phyloP scores from a whole-genome alignment of 64 coral and sea anemone species.

The Pocillopora damicornis region DNA sequence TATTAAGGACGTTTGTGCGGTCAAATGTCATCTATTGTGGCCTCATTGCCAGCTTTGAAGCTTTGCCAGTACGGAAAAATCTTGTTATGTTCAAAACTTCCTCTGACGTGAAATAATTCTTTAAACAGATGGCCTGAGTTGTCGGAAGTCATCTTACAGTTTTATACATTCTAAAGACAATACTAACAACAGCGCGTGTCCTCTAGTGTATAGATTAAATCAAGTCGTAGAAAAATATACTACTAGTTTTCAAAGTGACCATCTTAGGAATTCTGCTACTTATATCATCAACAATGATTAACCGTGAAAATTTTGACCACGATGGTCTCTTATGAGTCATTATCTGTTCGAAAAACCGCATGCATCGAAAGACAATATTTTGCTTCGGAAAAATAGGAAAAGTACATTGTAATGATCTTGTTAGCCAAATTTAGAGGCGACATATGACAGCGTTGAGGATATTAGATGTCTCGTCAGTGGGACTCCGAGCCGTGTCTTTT shows the following conservation, averaged over 20 bases:
- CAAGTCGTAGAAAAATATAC: constrained; percentile 17
- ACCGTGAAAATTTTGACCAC: background rate
- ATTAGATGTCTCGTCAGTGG: constrained; percentile 6
- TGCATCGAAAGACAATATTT: constrained; percentile 14
- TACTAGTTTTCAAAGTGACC: background rate
- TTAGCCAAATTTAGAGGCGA: background rate
- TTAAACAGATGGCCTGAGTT: constrained; percentile 26
- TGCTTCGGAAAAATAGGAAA: background rate
- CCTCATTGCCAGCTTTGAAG: constrained; percentile 18
- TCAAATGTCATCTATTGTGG: constrained; percentile 32
- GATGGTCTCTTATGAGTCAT: background rate
- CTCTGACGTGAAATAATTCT: constrained; percentile 33
- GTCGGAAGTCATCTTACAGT: constrained; percentile 33
- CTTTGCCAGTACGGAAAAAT: constrained; percentile 15
- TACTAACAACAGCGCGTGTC: constrained; percentile 40
- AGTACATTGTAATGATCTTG: background rate
- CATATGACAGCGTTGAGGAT: background rate
- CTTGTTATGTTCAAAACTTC: constrained; percentile 37
- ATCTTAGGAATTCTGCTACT: background rate
- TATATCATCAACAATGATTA: background rate
- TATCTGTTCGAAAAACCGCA: constrained; percentile 3
- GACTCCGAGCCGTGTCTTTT: constrained; percentile 12
- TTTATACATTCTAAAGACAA: constrained; percentile 22
- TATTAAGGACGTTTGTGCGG: constrained; percentile 1
- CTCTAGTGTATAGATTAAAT: background rate